A percentile compares a stretch with the other conserved stretches of the same genome.
Conservation (phyloP, 2,888 invertebrate species). For the Caprella mutica region DNA sequence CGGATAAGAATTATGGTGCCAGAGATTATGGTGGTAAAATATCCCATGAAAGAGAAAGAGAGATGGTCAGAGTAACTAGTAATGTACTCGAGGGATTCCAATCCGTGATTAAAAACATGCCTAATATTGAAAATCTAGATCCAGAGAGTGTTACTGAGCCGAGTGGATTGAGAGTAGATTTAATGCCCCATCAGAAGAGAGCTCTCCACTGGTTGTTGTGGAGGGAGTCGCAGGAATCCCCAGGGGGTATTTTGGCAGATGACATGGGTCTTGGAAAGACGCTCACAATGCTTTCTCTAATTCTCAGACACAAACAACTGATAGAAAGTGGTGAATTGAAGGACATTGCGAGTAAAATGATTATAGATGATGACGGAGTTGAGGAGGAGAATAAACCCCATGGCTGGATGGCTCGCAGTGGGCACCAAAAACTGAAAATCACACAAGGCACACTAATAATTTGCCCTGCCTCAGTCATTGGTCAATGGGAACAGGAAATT, state of each 20-base stretch:
- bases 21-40: slow-evolving; percentile 30
- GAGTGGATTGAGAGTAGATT: slow-evolving; percentile 49
- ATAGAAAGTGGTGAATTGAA: slow-evolving; percentile 39
- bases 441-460: slow-evolving; percentile 67
- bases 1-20: slow-evolving; percentile 8
- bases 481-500: slow-evolving; percentile 81
- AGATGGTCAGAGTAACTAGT: slow-evolving; percentile 47
- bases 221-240: slow-evolving; percentile 69
- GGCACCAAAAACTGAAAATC: slow-evolving; percentile 23
- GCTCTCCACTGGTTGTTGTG: slow-evolving; percentile 79
- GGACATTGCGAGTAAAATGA: background rate
- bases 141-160: slow-evolving; percentile 47
- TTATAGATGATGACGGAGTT: slow-evolving; percentile 37
- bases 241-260: slow-evolving; percentile 65
- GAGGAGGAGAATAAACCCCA: slow-evolving; percentile 36
- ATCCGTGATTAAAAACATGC: slow-evolving; percentile 55
- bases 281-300: slow-evolving; percentile 35
- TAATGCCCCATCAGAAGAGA: slow-evolving; percentile 74
- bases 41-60: slow-evolving; percentile 21
- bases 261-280: slow-evolving; percentile 38
- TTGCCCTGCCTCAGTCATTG: slow-evolving; percentile 79
- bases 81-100: slow-evolving; percentile 62
- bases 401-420: slow-evolving; percentile 21
- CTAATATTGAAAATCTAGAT: slow-evolving; percentile 49
- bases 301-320: slow-evolving; percentile 32